Evolutionary conservation across 2,113 vertebrate species (phyloP).

Genomic region (Pluvianellus socialis): DNA sequence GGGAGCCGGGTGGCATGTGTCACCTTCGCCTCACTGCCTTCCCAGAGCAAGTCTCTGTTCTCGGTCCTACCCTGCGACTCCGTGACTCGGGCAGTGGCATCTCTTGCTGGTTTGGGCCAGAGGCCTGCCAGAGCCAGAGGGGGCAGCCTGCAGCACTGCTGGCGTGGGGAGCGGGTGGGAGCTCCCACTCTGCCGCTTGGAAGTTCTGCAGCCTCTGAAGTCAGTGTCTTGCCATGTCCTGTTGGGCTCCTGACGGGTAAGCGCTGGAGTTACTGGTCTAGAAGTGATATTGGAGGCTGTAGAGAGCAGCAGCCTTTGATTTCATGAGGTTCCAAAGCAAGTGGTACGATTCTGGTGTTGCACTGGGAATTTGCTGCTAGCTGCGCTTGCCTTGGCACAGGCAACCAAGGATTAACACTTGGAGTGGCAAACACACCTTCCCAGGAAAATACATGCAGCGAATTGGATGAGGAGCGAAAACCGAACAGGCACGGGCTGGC

Average conservation of each 20-base stretch:
- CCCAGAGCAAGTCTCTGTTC: neutral
- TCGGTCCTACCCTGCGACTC: neutral
- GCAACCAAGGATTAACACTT: neutral
- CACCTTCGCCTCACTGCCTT: neutral
- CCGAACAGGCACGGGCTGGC: neutral
- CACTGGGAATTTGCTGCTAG: neutral
- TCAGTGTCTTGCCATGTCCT: fast-evolving
- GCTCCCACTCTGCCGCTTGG: neutral
- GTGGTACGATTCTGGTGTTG: fast-evolving
- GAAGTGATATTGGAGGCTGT: neutral
- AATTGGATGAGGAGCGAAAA: neutral
- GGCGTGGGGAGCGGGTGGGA: neutral
- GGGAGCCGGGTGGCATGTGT: neutral
- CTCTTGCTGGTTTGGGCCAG: neutral
- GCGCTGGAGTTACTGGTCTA: neutral
- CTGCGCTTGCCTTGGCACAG: neutral
- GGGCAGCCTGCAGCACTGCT: neutral
- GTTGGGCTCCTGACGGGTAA: neutral
- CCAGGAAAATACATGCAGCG: neutral
- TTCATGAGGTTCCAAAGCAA: neutral
- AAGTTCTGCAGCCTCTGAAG: neutral
- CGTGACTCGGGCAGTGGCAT: neutral
- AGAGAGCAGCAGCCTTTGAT: neutral
- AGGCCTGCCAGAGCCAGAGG: neutral
- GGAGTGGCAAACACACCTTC: neutral